These are phyloP conservation scores for Temnothorax ravouxi DNA, from an alignment of 2,888 invertebrate genomes.

Conservation along the genomic window DNA sequence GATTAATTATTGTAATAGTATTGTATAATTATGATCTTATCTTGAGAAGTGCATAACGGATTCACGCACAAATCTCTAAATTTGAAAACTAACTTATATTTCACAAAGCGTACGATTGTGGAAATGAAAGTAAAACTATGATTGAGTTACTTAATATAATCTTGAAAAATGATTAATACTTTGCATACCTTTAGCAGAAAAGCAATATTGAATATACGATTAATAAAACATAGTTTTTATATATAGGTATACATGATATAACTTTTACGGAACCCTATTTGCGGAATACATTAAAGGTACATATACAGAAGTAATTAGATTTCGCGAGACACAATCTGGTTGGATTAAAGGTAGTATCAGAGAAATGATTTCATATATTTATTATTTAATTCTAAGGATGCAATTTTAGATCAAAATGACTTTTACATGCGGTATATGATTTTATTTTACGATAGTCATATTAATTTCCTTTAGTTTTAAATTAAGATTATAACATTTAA, in stretches of 20 bases:
- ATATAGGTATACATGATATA: background rate
- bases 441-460: background rate
- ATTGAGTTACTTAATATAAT: conserved; percentile 8
- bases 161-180: background rate
- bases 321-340: conserved; percentile 5
- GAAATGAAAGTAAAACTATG: background rate
- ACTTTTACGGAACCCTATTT: conserved; percentile 7
- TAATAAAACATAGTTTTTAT: conserved; percentile 40
- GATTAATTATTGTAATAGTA: background rate
- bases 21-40: background rate
- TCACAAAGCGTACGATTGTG: background rate
- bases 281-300: conserved; percentile 22
- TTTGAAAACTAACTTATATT: background rate
- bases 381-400: conserved; percentile 15
- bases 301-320: conserved; percentile 34
- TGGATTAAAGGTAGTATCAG: conserved; percentile 27
- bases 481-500: background rate
- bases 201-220: conserved; percentile 11
- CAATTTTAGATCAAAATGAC: conserved; percentile 23
- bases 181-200: background rate
- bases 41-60: background rate
- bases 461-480: conserved; percentile 3
- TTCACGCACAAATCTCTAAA: background rate
- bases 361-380: conserved; percentile 15
- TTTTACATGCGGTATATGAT: background rate